phyloP scores from a whole-genome alignment of 2,888 invertebrate species.

The Brenthis daphne region DNA sequence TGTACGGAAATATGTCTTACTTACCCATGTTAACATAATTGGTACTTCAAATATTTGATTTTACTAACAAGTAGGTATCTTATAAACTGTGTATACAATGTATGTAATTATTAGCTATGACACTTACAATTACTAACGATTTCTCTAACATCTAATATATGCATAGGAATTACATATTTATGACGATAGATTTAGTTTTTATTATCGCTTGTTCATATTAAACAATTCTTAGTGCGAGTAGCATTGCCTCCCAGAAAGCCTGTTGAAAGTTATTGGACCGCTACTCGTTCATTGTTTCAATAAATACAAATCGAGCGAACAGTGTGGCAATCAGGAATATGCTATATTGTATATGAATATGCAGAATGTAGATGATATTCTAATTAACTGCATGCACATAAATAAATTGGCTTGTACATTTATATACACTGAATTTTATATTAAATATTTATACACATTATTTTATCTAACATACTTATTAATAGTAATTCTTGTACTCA shows the following conservation, averaged over 20 bases:
- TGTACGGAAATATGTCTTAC: no score
- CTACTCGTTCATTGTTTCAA: conserved; percentile 50
- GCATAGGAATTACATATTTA: neutral
- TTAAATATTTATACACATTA: no score
- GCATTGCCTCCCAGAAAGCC: conserved; percentile 13
- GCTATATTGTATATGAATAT: conserved; percentile 2
- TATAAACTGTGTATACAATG: conserved; percentile 2
- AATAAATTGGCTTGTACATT: no score
- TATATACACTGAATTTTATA: no score
- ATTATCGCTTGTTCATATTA: neutral
- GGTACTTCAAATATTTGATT: conserved; percentile 4
- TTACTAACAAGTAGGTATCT: conserved; percentile 4
- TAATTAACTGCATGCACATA: conserved; percentile 8
- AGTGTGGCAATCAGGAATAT: conserved; percentile 23
- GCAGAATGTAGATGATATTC: conserved; percentile 9
- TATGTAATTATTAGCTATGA: conserved; percentile 20
- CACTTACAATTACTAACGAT: neutral
- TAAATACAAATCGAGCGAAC: conserved; percentile 51
- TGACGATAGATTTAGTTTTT: neutral
- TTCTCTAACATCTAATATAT: neutral
- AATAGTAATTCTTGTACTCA: no score
- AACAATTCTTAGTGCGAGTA: neutral
- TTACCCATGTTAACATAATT: neutral
- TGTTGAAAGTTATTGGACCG: conserved; percentile 33
- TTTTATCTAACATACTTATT: no score